These are phyloP conservation scores for Palythoa grandis DNA, from an alignment of 92 coral and sea anemone species.

Conservation along the genomic window DNA sequence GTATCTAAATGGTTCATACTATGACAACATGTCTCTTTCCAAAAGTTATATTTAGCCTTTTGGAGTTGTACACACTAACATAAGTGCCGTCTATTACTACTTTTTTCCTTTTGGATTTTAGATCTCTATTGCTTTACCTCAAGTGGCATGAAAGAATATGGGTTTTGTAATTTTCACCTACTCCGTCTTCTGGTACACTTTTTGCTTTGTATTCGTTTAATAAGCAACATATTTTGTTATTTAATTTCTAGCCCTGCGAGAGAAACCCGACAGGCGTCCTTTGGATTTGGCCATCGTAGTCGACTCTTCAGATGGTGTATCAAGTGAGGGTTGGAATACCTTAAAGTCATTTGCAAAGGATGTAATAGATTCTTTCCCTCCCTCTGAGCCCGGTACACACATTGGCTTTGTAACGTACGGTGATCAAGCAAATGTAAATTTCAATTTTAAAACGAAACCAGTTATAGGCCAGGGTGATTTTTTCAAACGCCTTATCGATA, in stretches of 20 bases:
- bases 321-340: slow-evolving; percentile 7
- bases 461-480: background rate
- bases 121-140: background rate
- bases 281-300: slow-evolving; percentile 21
- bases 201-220: background rate
- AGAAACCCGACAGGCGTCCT: slow-evolving; percentile 18
- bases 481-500: slow-evolving; percentile 18
- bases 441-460: slow-evolving; percentile 10
- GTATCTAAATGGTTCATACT: too few relatives aligned
- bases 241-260: background rate
- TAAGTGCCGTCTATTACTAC: too few relatives aligned
- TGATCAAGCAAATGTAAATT: slow-evolving; percentile 23
- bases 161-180: background rate
- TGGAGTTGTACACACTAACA: too few relatives aligned
- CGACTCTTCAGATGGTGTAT: slow-evolving; percentile 35
- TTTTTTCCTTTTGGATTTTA: background rate
- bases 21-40: too few relatives aligned
- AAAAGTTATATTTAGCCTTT: too few relatives aligned
- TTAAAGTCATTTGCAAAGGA: slow-evolving; percentile 43
- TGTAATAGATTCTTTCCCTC: slow-evolving; percentile 51
- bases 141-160: background rate
- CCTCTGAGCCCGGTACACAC: slow-evolving; percentile 47
- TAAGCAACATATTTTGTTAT: background rate
- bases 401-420: slow-evolving; percentile 68
- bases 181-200: background rate